Evolutionary conservation across 2,113 vertebrate genomes (phyloP), one percentile per base, ranked within the genome.

Genomic region (Dipodomys spectabilis): DNA sequence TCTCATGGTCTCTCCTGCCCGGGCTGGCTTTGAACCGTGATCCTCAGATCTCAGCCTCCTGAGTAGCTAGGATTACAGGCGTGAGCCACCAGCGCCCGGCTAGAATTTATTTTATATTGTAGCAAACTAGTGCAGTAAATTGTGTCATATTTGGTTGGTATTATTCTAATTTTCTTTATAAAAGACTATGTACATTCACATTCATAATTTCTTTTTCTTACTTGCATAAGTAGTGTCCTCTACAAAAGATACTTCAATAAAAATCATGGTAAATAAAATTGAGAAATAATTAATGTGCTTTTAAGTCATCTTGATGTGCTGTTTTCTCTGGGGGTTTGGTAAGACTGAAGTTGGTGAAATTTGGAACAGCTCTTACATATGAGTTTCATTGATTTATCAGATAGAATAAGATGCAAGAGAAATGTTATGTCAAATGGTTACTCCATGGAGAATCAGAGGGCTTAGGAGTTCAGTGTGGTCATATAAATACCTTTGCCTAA

Each of bases 71-170:
- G n/a, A n/a, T n/a, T n/a, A n/a, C n/a, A n/a, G n/a, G n/a, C n/a
- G n/a, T n/a, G n/a, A n/a, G n/a, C n/a, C n/a, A n/a, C n/a, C n/a
- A n/a, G n/a, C n/a, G n/a, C n/a, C n/a, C n/a, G n/a, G n/a, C n/a
- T 7, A 65, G 13, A 53, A 69, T 44, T 67, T 82, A 67, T 93
- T 95, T 95, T 79, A 62, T 74, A 69, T 74, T 7, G 67, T 84
- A 67, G 81, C 1, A 94, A 53, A 25, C 62, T 75, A 93, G 23
- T 64, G 80, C 5, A 71, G 32, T 91, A 19, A 93, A 25, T 84
- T 69, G 15, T 84, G 32, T 85, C 19, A 90, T 81, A 53, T 39
- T 73, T 80, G 28, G 1, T 87, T 60, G 19, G 9, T 89, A 82
- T 84, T 82, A 73, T 69, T 11, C 64, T 35, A 81, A n/a, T 78